phyloP scores from a whole-genome alignment of 92 coral and sea anemone species.

The Porites lobata region DNA sequence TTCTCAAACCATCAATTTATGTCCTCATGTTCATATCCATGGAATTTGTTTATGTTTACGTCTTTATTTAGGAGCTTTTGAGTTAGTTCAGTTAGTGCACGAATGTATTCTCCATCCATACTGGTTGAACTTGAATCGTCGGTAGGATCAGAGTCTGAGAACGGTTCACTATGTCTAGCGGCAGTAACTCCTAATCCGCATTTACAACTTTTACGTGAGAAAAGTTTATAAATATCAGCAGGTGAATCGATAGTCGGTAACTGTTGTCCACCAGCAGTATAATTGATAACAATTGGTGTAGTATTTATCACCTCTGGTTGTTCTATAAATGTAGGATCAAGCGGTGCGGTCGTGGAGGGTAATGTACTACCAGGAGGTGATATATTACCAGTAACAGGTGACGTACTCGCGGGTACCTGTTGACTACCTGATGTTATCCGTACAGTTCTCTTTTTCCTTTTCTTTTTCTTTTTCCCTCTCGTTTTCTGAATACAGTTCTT shows the following conservation, averaged over 20 bases:
- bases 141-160: neutral
- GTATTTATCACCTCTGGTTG: no score
- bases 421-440: no score
- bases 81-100: neutral
- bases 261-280: constrained; percentile 1
- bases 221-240: constrained; percentile 13
- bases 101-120: neutral
- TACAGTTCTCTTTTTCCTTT: no score
- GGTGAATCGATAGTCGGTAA: neutral
- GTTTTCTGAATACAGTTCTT: no score
- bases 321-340: no score
- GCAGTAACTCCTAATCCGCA: neutral
- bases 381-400: no score
- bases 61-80: neutral
- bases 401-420: no score
- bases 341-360: no score
- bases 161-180: neutral
- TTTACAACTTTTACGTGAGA: neutral
- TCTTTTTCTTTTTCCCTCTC: no score
- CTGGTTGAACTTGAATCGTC: neutral
- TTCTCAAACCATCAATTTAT: neutral
- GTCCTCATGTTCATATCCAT: neutral
- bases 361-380: neutral
- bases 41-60: neutral
- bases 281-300: no score